Evolutionary conservation across 2,113 vertebrate species (phyloP).

Genomic region (Peromyscus polionotus): DNA sequence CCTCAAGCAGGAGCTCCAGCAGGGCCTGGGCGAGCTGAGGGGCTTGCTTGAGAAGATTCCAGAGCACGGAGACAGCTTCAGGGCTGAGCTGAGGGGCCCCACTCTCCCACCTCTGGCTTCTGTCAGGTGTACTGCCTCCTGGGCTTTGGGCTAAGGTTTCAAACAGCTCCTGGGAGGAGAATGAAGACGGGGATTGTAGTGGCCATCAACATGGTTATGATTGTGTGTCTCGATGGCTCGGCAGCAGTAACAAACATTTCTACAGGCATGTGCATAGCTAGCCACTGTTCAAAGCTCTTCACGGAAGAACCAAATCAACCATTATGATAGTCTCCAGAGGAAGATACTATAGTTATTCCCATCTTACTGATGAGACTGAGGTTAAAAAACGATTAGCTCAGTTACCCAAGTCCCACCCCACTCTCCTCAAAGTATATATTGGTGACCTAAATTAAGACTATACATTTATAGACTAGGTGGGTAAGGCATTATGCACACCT

Average conservation of each 20-base stretch:
- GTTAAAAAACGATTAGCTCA: not conserved
- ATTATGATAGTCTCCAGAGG: not conserved
- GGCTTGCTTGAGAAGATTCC: constrained; percentile 88
- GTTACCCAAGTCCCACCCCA: not conserved
- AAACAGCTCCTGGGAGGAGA: constrained; percentile 90
- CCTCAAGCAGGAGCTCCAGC: constrained; percentile 90
- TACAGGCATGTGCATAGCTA: not conserved
- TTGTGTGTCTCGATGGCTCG: not conserved
- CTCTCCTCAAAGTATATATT: not conserved
- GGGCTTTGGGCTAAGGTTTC: constrained; percentile 82
- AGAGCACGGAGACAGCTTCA: constrained; percentile 88
- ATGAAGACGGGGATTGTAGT: constrained; percentile 39
- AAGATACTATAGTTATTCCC: not conserved
- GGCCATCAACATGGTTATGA: not conserved
- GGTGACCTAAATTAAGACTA: not conserved
- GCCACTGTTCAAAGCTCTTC: not conserved
- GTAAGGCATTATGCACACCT: not conserved
- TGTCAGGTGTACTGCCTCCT: constrained; percentile 22
- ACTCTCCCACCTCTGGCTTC: constrained; percentile 76
- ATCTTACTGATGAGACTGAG: not conserved
- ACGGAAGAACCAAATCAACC: constrained; percentile 30
- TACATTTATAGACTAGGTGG: not conserved
- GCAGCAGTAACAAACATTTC: not conserved
- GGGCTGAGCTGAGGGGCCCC: constrained; percentile 83
- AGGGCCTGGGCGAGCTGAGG: constrained; percentile 90